Evolutionary conservation across 2,113 vertebrate species (phyloP), one percentile per base, ranked within the genome.

Genomic region (Nyctibius bracteatus): DNA sequence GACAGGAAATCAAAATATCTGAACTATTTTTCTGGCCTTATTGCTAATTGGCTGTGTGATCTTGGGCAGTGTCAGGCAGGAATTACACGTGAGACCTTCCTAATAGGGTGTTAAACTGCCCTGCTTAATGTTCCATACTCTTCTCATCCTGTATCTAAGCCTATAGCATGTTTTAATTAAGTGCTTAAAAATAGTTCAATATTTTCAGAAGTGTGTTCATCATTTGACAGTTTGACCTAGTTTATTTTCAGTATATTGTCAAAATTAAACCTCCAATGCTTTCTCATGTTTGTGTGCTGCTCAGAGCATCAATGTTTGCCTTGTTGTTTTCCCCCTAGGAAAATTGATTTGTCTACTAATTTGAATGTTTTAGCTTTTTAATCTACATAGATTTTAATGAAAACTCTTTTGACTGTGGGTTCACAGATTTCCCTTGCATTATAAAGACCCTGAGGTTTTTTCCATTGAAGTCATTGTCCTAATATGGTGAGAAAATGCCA

Each of bases 361-460:
- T 95, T 93, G 47, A 82, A 84, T 94, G 87, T 74, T 97, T 95
- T 87, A 70, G 86, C 67, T 63, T 96, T 95, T 96, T 97, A 97
- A 91, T 86, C 85, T 93, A 81, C 77, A 92, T 54, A 67, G 91
- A 96, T 94, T 95, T 77, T 92, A 95, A 92, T 91, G 82, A 94
- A 93, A 93, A 95, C 44, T 73, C 74, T 89, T 93, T 81, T 94
- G 66, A 88, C 73, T 95, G 81, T 96, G 86, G 86, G 87, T 88
- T 97, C 87, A 88, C 75, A 93, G 91, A 72, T 96, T 96, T 93
- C 79, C 68, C 74, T 94, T 94, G 62, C 84, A 84, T 94, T 94
- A 88, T 88, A 88, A 90, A 92, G 78, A 90, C 39, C 86, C 92
- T 51, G 90, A 84, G 90, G 77, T 86, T 94, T 90, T 94, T 90